Base-by-base conservation (phyloP, 2,113 vertebrate species). In the Alouatta palliata region DNA sequence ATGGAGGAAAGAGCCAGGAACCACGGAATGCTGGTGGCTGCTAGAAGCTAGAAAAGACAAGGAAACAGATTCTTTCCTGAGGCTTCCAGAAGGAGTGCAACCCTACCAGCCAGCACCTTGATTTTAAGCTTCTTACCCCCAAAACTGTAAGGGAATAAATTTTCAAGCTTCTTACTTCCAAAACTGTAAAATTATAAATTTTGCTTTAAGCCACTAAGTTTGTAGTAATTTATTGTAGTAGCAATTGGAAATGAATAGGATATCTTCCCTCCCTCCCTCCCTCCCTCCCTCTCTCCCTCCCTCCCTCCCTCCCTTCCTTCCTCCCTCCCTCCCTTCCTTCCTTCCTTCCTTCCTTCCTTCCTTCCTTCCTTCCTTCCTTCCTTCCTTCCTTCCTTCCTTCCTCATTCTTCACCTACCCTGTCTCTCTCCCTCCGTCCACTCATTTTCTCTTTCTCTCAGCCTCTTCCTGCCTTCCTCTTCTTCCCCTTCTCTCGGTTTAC, bases 151-250 rank as follows among this genome's bases (percentile, higher is more conserved):
- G 32, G 75, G 23, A 87, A 71, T 87, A 83, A 32, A 71, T 71
- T 12, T 87, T 68, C 52, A 70, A 75, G 76, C 54, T 68, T 66
- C 87, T 83, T 86, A 92, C 66, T n/a, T 96, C 32, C 7, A 45
- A n/a, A 80, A 85, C 54, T 40, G 0, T 49, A 71, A 80, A 21
- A 79, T 20, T 84, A 66, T 83, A 83, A 27, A n/a, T 47, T 37
- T 40, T 71, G 40, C 45, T 95, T 77, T 64, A 40, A 61, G 49
- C 14, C 3, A 13, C 58, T 21, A 35, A 17, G 11, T 73, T 37
- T 52, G 54, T 87, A 64, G 71, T 64, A 45, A 17, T 83, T 79
- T 56, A 27, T 89, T 77, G 23, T 0, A 45, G 25, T 6, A 73
- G 45, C 21, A 9, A 25, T 17, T 37, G 9, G 76, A 77, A 80